phyloP scores from a whole-genome alignment of 2,888 invertebrate species.

The Drosophila siamana region DNA sequence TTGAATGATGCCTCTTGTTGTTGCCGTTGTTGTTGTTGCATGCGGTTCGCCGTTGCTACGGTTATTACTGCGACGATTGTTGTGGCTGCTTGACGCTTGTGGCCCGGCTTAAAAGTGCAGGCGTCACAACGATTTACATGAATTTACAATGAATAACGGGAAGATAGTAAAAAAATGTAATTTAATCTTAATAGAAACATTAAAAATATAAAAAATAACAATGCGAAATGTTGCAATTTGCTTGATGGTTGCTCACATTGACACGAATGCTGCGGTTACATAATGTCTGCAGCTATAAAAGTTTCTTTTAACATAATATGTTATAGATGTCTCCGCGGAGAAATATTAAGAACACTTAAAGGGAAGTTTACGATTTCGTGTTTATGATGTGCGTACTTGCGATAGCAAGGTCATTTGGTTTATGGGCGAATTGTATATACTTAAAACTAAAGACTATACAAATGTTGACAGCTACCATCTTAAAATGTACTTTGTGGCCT shows the following conservation, averaged over 20 bases:
- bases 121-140: conserved; percentile 33
- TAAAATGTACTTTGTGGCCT: neutral
- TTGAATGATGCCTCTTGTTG: conserved; percentile 32
- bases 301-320: conserved; percentile 9
- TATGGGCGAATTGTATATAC: neutral
- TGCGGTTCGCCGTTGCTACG: conserved; percentile 1
- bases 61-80: conserved; percentile 14
- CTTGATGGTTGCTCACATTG: neutral
- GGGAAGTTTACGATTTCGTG: conserved; percentile 4
- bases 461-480: neutral
- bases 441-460: neutral
- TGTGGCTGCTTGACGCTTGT: neutral
- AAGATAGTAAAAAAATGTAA: conserved; percentile 28
- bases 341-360: neutral
- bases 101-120: conserved; percentile 14
- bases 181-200: conserved; percentile 20
- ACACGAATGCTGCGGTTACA: neutral
- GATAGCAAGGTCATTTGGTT: neutral
- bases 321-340: neutral
- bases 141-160: conserved; percentile 35
- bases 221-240: conserved; percentile 22
- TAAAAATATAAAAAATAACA: neutral
- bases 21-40: conserved; percentile 5
- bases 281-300: neutral
- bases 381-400: neutral